Percentiles rank a stretch among this genome's conserved stretches.
Conservation (phyloP, 2,888 invertebrate species). For the Caradrina kadenii region DNA sequence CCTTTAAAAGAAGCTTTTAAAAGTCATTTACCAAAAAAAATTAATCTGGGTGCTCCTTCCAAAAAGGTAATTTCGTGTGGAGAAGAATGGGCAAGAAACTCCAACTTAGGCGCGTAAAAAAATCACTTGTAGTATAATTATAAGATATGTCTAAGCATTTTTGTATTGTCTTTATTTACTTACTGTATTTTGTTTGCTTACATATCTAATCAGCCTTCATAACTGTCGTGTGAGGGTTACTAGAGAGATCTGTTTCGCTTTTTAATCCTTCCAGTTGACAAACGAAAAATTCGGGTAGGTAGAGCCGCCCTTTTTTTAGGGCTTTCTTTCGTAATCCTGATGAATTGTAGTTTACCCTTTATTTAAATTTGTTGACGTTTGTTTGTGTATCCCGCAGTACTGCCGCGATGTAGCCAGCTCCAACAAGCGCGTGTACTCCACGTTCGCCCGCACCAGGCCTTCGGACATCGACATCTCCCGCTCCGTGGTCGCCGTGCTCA, state of each 20-base stretch:
- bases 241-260: background rate
- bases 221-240: background rate
- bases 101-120: no score
- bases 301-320: background rate
- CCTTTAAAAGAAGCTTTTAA: no score
- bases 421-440: slow-evolving; percentile 96
- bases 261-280: slow-evolving; percentile 5
- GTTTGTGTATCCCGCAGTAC: slow-evolving; percentile 91
- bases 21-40: no score
- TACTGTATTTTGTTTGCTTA: no score
- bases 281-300: background rate
- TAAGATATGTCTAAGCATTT: background rate
- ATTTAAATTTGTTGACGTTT: background rate
- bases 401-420: slow-evolving; percentile 97
- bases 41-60: no score
- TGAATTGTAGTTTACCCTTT: slow-evolving; percentile 1
- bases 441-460: slow-evolving; percentile 97
- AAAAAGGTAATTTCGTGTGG: no score
- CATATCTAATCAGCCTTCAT: no score
- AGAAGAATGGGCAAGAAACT: no score
- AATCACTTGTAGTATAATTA: no score
- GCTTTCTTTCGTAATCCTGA: slow-evolving; percentile 1
- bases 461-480: slow-evolving; percentile 98
- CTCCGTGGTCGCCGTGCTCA: slow-evolving; percentile 96
- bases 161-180: slow-evolving; percentile 1